These are phyloP conservation scores for Taxidea taxus DNA, from an alignment of 2,113 vertebrate species.

Conservation along the genomic window DNA sequence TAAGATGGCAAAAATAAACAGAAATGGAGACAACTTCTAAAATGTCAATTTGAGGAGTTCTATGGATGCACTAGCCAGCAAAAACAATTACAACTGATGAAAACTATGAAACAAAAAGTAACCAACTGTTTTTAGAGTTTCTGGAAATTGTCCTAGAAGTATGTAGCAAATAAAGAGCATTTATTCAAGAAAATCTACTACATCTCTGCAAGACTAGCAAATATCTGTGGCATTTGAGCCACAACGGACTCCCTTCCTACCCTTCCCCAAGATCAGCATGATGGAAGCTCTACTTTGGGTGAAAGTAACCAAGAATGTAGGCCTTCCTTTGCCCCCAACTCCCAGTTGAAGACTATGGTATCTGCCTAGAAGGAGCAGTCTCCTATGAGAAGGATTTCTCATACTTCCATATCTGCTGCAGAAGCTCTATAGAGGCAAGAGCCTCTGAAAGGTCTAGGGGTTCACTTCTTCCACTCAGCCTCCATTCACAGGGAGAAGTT, in stretches of 20 bases:
- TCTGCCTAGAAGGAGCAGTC: neutral
- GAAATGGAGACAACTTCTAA: neutral
- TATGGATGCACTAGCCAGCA: neutral
- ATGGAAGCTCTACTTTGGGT: neutral
- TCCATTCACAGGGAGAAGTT: neutral
- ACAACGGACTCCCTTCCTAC: neutral
- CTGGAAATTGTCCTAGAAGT: neutral
- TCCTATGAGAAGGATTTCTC: neutral
- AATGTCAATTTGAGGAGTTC: neutral
- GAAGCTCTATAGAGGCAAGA: neutral
- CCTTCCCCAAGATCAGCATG: neutral
- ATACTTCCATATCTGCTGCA: neutral
- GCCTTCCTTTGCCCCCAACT: neutral
- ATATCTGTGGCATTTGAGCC: neutral
- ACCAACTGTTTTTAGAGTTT: neutral
- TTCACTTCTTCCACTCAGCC: neutral
- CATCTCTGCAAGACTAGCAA: neutral
- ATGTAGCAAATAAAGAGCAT: neutral
- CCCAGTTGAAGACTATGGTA: neutral
- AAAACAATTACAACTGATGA: neutral
- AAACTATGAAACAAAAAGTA: neutral
- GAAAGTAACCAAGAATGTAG: neutral
- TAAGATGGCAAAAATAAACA: neutral
- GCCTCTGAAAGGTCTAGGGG: neutral
- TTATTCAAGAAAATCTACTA: constrained; percentile 5